Percentiles rank a stretch among this genome's conserved stretches.
Evolutionary conservation across 2,113 vertebrate species (phyloP).

Genomic region (Smithornis capensis): DNA sequence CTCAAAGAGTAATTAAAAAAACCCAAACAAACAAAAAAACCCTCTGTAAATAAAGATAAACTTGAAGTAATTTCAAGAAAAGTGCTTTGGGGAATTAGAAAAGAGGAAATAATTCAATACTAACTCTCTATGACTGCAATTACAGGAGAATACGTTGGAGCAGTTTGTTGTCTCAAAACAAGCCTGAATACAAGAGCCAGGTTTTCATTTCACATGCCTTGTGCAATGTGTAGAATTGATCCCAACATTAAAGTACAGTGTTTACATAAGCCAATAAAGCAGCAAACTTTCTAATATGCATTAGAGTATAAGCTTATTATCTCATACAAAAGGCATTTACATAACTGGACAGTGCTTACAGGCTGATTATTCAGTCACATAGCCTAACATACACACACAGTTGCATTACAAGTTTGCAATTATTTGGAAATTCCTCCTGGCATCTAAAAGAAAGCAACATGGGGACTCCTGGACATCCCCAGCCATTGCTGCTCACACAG

Average conservation of each 20-base stretch:
- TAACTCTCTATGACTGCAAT: background rate
- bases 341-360: background rate
- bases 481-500: background rate
- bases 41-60: background rate
- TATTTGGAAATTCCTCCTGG: background rate
- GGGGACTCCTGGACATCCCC: background rate
- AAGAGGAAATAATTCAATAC: background rate
- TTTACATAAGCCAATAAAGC: background rate
- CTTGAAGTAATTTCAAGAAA: background rate
- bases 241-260: background rate
- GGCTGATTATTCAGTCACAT: background rate
- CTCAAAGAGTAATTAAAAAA: background rate
- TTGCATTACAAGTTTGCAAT: background rate
- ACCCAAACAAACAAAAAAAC: background rate
- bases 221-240: background rate
- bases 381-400: background rate
- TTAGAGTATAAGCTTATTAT: background rate
- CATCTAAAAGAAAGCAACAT: background rate
- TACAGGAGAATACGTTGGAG: background rate
- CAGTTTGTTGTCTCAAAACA: background rate
- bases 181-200: background rate
- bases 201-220: background rate
- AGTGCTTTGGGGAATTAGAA: background rate
- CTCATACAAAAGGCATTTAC: background rate
- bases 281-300: background rate